Conservation (phyloP, 2,888 invertebrate genomes). For the Cataglyphis albicans region DNA sequence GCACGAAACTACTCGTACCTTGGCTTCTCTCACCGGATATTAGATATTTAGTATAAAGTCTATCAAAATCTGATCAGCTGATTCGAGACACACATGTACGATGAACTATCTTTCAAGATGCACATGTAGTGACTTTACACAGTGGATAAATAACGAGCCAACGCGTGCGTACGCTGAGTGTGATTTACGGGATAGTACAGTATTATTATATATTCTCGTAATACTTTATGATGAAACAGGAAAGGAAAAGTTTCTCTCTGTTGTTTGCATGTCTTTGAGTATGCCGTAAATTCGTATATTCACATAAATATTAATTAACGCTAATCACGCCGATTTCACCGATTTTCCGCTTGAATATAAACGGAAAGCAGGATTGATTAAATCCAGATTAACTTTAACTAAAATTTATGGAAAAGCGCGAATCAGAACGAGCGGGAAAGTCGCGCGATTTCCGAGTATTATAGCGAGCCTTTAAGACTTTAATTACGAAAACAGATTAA, state of each 20-base stretch:
- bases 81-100: slow-evolving; percentile 16
- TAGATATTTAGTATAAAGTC: slow-evolving; percentile 46
- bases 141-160: background rate
- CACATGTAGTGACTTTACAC: background rate
- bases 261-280: background rate
- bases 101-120: slow-evolving; percentile 21
- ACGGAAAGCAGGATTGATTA: slow-evolving; percentile 30
- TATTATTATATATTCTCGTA: no score
- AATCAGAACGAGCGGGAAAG: background rate
- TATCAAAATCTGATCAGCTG: slow-evolving; percentile 45
- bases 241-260: background rate
- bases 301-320: slow-evolving; percentile 37
- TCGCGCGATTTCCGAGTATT: slow-evolving; percentile 38
- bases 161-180: no score
- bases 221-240: background rate
- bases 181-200: background rate
- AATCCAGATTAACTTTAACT: slow-evolving; percentile 45
- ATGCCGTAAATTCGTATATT: background rate
- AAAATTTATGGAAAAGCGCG: slow-evolving; percentile 40
- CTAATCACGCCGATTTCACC: background rate
- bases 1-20: slow-evolving; percentile 39
- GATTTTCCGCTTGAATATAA: background rate
- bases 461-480: slow-evolving; percentile 29
- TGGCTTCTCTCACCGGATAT: slow-evolving; percentile 31
- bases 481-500: slow-evolving; percentile 53